Base-by-base conservation (phyloP, 2,797 vertebrate genomes). In the Syngnathus rostellatus region DNA sequence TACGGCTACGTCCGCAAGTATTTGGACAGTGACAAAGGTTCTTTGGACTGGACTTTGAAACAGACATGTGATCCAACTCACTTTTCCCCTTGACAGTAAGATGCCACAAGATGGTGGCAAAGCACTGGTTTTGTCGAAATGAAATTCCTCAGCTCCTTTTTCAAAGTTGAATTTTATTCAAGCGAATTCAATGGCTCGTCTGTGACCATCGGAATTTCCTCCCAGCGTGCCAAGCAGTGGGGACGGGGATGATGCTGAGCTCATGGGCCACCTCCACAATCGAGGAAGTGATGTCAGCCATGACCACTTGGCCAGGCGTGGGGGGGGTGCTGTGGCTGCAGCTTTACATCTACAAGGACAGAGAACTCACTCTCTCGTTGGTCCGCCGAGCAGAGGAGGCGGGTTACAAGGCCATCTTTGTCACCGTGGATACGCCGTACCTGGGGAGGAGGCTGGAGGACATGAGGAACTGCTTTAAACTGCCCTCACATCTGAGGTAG, bases 241-340 rank as follows among this genome's bases (percentile, higher is more conserved):
- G 91, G 10, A 96, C 92, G 0, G 96, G 93, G 5, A 98, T 99
- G 96, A 97, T 97, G 95, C 85, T 98, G 78, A 99, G 97, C 65
- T 95, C 96, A 63, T 99, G 96, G 95, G 93, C 96, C 50, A 99
- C 96, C 5, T 93, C 94, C 17, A 94, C 93, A 2, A 92, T 98
- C 5, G 96, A 99, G 85, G 94, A 98, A 83, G 95, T 98, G 65
- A 93, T 92, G 0, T 88, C 90, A 55, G 93, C 93, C 0, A 80
- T 80, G 78, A 81, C 68, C 0, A 5, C 46, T 0, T 71, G 77
- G 6, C 0, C 0, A 0, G 90, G 87, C 1, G 84, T 77, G 0
- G 69, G 58, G 0, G 86, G 87, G 0, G 79, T 92, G 19, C 88
- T 78, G 57, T 99, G 96, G 96, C 72, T 98, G 83, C 96, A 98